Evolutionary conservation across 2,888 invertebrate genomes (phyloP).

Genomic region (Pandemis heparana): DNA sequence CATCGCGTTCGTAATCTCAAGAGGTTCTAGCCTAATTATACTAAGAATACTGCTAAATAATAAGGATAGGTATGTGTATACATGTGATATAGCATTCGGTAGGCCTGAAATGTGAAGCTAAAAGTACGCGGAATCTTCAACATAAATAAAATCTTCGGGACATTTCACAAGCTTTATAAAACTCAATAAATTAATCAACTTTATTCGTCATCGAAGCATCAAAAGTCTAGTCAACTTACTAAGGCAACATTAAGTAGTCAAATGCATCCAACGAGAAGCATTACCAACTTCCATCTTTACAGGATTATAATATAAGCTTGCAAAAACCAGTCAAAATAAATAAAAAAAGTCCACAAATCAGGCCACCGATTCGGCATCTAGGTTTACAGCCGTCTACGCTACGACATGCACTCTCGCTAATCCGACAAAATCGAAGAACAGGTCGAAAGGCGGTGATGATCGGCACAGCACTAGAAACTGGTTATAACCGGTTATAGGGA

Average conservation of each 20-base stretch:
- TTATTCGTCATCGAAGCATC: neutral
- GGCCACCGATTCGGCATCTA: slow-evolving; percentile 67
- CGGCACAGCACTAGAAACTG: slow-evolving; percentile 16
- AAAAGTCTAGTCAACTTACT: neutral
- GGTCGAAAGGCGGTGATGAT: slow-evolving; percentile 5
- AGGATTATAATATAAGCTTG: slow-evolving; percentile 20
- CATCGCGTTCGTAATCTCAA: slow-evolving; percentile 69
- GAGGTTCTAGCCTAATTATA: slow-evolving; percentile 80
- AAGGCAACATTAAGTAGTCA: neutral
- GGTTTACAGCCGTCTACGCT: slow-evolving; percentile 74
- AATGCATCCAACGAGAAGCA: neutral
- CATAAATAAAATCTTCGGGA: slow-evolving; percentile 28
- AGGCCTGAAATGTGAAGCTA: slow-evolving; percentile 66
- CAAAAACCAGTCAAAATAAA: slow-evolving; percentile 25
- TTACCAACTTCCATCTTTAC: neutral
- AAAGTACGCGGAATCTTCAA: slow-evolving; percentile 17
- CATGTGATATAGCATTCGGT: slow-evolving; percentile 76
- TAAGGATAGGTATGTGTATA: slow-evolving; percentile 75
- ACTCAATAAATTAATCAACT: neutral
- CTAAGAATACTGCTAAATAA: slow-evolving; percentile 81
- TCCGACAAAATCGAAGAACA: slow-evolving; percentile 54
- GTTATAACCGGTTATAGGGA: neutral
- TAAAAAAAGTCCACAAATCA: slow-evolving; percentile 61
- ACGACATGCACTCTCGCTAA: slow-evolving; percentile 78
- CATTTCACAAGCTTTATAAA: slow-evolving; percentile 30